Evolutionary conservation across 2,888 invertebrate genomes (phyloP).

Genomic region (Andrena camellia): DNA sequence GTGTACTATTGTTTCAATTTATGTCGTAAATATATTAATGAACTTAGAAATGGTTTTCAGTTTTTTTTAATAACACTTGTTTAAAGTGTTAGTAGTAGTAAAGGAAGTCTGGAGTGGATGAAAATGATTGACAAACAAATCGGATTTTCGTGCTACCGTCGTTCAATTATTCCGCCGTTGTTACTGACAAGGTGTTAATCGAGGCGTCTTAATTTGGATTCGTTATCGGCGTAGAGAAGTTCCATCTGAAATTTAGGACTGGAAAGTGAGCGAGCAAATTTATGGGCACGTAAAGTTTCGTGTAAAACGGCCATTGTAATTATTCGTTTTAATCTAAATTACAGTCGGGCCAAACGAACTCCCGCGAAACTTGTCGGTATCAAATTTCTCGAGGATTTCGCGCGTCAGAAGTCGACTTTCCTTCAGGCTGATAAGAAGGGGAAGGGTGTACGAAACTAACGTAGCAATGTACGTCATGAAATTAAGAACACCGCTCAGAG

Average conservation of each 20-base stretch:
- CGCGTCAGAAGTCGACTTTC: conserved; percentile 29
- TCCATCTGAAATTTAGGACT: conserved; percentile 17
- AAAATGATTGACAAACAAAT: not conserved
- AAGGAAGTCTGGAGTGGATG: too few species aligned
- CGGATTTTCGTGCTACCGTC: not conserved
- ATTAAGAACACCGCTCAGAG: not conserved
- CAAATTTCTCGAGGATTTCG: conserved; percentile 46
- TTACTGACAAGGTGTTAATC: not conserved
- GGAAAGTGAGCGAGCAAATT: conserved; percentile 39
- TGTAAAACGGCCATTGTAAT: conserved; percentile 52
- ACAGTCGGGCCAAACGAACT: conserved; percentile 37
- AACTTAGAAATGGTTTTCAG: too few species aligned
- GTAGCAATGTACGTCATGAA: not conserved
- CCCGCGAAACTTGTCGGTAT: conserved; percentile 41
- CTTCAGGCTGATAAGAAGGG: not conserved
- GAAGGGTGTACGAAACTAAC: not conserved
- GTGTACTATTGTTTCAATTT: too few species aligned
- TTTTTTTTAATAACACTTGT: not conserved
- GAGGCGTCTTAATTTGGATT: conserved; percentile 35
- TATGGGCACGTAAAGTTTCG: conserved; percentile 53
- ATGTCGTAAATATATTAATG: too few species aligned
- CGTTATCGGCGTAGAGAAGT: conserved; percentile 36
- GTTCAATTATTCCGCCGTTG: conserved; percentile 27
- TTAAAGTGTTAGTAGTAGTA: not conserved
- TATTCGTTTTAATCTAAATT: conserved; percentile 59